A percentile compares a stretch with the other conserved stretches of the same genome.
Conservation (phyloP, 2,113 vertebrate species). For the Periophthalmus modestus region DNA sequence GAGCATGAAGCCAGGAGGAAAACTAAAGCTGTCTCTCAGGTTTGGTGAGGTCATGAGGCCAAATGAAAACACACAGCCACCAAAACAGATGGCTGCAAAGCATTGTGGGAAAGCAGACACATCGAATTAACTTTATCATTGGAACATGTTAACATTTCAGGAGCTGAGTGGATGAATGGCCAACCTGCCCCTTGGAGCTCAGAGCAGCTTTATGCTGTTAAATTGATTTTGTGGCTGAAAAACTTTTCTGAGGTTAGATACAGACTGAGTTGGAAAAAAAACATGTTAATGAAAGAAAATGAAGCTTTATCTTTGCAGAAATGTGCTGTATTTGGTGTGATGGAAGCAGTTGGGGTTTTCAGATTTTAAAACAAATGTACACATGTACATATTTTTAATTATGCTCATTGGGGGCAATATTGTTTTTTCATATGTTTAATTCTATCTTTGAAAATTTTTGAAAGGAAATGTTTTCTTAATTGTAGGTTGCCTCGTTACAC, state of each 20-base stretch:
- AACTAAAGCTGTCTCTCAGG: slow-evolving; percentile 6
- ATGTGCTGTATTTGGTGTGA: not conserved
- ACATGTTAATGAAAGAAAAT: not conserved
- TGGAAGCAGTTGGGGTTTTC: not conserved
- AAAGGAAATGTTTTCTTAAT: no score
- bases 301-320: not conserved
- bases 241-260: not conserved
- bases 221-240: slow-evolving; percentile 17
- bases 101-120: slow-evolving; percentile 2
- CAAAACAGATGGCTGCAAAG: slow-evolving; percentile 4
- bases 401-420: no score
- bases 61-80: slow-evolving; percentile 16
- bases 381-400: no score
- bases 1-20: slow-evolving; percentile 12
- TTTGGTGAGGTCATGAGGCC: slow-evolving; percentile 1
- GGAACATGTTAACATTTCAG: slow-evolving; percentile 15
- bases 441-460: no score
- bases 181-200: slow-evolving; percentile 13
- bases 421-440: no score
- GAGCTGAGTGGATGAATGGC: slow-evolving; percentile 10
- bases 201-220: slow-evolving; percentile 10
- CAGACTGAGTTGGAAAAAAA: not conserved
- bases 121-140: slow-evolving; percentile 13
- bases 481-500: no score
- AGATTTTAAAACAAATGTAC: no score